phyloP scores from a whole-genome alignment of 2,113 vertebrate species.

The Phalacrocorax carbo region DNA sequence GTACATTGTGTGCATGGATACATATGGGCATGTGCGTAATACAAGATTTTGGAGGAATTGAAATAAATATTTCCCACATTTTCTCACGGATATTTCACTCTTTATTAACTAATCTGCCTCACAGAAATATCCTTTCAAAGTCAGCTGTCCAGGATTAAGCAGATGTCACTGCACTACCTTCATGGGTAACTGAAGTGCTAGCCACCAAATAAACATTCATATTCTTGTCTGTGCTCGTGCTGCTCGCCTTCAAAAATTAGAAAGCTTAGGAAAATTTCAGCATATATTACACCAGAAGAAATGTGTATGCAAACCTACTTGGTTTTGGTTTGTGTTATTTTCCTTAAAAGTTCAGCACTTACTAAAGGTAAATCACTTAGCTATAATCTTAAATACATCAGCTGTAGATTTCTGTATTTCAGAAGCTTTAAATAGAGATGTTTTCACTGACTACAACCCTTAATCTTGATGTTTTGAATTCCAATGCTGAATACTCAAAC shows the following conservation, averaged over 20 bases:
- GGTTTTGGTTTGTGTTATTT: neutral
- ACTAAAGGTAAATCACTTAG: neutral
- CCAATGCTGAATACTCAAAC: neutral
- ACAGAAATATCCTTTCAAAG: neutral
- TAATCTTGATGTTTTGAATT: conserved; percentile 12
- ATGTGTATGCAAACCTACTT: neutral
- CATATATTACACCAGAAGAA: neutral
- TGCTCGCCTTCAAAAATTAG: neutral
- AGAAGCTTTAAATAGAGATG: conserved; percentile 26
- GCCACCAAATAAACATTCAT: neutral
- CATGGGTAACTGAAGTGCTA: neutral
- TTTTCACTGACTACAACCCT: neutral
- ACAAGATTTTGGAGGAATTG: conserved; percentile 13
- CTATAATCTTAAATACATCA: neutral
- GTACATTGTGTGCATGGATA: neutral
- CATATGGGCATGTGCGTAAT: neutral
- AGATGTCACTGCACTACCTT: neutral
- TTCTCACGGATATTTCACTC: neutral
- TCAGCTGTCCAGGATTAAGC: neutral
- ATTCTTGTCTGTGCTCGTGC: neutral
- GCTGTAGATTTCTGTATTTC: neutral
- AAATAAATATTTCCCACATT: conserved; percentile 8
- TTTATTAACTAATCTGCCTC: neutral
- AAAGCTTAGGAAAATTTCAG: neutral
- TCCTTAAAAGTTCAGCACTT: neutral